A percentile compares a stretch with the other conserved stretches of the same genome.
phyloP scores from a whole-genome alignment of 2,113 vertebrate genomes.

The Gobiocypris rarus region DNA sequence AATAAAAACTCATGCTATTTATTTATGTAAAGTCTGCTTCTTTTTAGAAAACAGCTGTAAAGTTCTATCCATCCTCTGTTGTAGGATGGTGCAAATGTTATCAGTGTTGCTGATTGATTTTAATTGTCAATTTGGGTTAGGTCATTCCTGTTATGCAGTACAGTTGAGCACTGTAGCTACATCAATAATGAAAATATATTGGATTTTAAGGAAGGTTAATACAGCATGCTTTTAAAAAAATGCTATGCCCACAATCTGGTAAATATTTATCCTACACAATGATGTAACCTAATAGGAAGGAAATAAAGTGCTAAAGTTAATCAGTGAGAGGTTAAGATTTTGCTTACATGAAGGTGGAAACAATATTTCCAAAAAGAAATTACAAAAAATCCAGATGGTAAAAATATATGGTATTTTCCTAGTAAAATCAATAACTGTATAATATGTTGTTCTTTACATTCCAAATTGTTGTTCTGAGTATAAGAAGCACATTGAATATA shows the following conservation, averaged over 20 bases:
- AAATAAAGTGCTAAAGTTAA: not conserved
- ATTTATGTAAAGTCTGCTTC: slow-evolving; percentile 21
- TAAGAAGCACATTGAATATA: too few species aligned
- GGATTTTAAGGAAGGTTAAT: not conserved
- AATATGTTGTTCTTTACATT: too few species aligned
- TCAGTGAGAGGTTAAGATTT: not conserved
- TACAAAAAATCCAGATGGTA: too few species aligned
- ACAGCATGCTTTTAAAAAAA: not conserved
- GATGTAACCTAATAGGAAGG: not conserved
- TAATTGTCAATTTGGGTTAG: not conserved
- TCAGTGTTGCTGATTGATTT: not conserved
- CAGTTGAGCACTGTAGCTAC: not conserved
- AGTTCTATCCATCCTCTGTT: not conserved
- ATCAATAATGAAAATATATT: not conserved
- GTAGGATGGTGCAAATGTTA: not conserved
- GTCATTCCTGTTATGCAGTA: slow-evolving; percentile 6
- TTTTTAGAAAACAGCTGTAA: not conserved
- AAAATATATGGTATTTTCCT: too few species aligned
- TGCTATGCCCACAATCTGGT: not conserved
- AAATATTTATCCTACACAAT: not conserved
- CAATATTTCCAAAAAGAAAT: too few species aligned
- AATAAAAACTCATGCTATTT: slow-evolving; percentile 39
- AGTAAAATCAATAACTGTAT: too few species aligned
- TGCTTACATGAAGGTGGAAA: not conserved
- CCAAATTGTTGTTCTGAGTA: too few species aligned